Evolutionary conservation across 2,888 invertebrate genomes (phyloP).

Genomic region (Spicauda simplicius): DNA sequence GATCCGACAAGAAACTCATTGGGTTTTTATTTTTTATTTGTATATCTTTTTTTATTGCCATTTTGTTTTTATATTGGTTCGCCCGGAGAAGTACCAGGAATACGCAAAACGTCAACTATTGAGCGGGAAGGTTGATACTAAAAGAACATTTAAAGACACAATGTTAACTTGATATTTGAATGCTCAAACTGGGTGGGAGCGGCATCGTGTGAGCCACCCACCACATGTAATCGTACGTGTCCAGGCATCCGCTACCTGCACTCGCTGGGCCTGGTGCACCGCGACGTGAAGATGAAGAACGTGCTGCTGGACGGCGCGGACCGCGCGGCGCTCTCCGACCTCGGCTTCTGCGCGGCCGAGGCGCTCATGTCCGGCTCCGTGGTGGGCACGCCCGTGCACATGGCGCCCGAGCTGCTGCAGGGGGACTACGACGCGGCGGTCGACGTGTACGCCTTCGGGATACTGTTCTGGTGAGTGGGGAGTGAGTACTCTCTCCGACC

Average conservation of each 20-base stretch:
- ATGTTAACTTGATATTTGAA: too few species aligned
- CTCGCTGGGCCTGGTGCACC: conserved; percentile 93
- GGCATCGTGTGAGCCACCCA: too few species aligned
- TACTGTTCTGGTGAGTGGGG: conserved; percentile 92
- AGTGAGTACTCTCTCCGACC: too few species aligned
- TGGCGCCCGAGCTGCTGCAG: conserved; percentile 94
- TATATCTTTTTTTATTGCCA: too few species aligned
- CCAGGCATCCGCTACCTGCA: conserved; percentile 93
- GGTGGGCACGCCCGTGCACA: conserved; percentile 94
- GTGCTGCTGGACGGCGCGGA: conserved; percentile 90
- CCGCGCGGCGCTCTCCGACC: conserved; percentile 93
- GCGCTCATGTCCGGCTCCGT: conserved; percentile 96
- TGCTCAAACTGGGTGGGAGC: too few species aligned
- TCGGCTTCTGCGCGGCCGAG: conserved; percentile 95
- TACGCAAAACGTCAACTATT: too few species aligned
- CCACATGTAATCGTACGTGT: background rate
- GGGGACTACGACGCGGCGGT: conserved; percentile 93
- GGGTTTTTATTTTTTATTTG: too few species aligned
- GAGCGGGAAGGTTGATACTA: too few species aligned
- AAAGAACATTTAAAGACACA: too few species aligned
- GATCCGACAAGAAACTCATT: too few species aligned
- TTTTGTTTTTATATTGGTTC: too few species aligned
- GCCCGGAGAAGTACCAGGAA: too few species aligned
- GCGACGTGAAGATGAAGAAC: conserved; percentile 96
- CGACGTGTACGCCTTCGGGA: conserved; percentile 95